Conservation (phyloP, 1,140 invertebrate species). For the silkworm (Bombyx mori) region ASM3026992v2 NC_085121.1:5370001-5370500, state of each 20-base stretch:
- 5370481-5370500: conserved; percentile 19
- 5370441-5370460: conserved; percentile 14
- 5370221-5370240: conserved; percentile 14
- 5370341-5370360: no score
- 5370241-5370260: conserved; percentile 22
- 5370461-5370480: conserved; percentile 20
- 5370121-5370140: no score
- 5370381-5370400: neutral
- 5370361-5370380: no score
- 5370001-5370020: no score
- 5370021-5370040: no score
- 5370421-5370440: neutral
- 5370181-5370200: conserved; percentile 27
- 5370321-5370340: conserved; percentile 22
- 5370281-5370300: conserved; percentile 12
- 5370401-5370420: neutral
- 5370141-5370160: conserved; percentile 8
- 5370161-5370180: conserved; percentile 16
- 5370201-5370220: conserved; percentile 32
- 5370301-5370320: conserved; percentile 24
- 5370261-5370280: conserved; percentile 23
- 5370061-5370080: no score
- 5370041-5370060: no score
- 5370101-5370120: no score
- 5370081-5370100: no score